phyloP scores from a whole-genome alignment of 2,797 vertebrate species.

The Enteromius mattozi region DNA sequence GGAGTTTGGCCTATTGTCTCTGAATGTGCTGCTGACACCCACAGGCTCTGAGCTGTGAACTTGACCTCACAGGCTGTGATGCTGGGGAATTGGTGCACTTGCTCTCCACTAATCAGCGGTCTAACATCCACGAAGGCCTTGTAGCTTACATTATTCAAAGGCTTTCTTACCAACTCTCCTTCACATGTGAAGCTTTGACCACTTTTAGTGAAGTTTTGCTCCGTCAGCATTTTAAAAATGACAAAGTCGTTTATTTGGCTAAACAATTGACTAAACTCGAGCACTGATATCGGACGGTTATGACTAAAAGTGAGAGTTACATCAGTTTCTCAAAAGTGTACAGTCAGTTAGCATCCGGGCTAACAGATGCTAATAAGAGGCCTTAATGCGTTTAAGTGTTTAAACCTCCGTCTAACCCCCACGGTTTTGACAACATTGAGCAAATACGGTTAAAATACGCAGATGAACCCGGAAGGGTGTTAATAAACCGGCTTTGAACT shows the following conservation, averaged over 20 bases:
- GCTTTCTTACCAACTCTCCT: not conserved
- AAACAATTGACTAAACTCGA: not conserved
- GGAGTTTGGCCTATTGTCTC: slow-evolving; percentile 68
- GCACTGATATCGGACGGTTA: not conserved
- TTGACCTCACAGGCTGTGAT: slow-evolving; percentile 44
- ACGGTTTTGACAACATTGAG: not conserved
- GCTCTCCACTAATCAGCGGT: not conserved
- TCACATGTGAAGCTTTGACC: not conserved
- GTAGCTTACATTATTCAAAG: not conserved
- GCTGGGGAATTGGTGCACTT: not conserved
- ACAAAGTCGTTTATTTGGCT: not conserved
- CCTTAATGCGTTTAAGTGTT: not conserved
- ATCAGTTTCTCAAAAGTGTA: not conserved
- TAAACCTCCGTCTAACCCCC: not conserved
- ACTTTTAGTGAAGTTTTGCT: too few species aligned
- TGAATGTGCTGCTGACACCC: slow-evolving; percentile 62
- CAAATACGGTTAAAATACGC: not conserved
- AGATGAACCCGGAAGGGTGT: not conserved
- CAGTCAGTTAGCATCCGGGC: slow-evolving; percentile 15
- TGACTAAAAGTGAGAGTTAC: not conserved
- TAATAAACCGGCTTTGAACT: not conserved
- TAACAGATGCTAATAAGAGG: slow-evolving; percentile 25
- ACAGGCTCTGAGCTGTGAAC: slow-evolving; percentile 64
- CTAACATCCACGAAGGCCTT: not conserved
- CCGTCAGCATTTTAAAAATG: not conserved